These are phyloP conservation scores for Rhodeus uyekii DNA, from an alignment of 2,797 vertebrate species.

Conservation along the genomic window DNA sequence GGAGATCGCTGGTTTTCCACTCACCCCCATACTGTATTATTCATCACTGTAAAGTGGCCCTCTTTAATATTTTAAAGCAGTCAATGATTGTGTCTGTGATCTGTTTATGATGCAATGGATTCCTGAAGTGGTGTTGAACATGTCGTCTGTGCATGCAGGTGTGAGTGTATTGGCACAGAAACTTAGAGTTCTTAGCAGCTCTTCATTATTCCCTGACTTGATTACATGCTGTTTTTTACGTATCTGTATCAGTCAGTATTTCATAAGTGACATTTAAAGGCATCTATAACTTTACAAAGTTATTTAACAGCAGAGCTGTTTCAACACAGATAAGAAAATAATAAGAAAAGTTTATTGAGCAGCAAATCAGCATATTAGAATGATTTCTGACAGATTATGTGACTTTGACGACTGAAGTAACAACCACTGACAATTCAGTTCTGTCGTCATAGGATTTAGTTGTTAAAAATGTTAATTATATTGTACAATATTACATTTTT, in stretches of 20 bases:
- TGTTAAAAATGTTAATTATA: not conserved
- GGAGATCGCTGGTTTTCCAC: conserved; percentile 74
- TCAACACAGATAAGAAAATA: not conserved
- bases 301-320: not conserved
- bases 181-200: conserved; percentile 8
- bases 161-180: conserved; percentile 1
- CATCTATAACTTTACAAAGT: not conserved
- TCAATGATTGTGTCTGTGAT: conserved; percentile 74
- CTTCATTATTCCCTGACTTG: not conserved
- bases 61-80: conserved; percentile 85
- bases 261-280: not conserved
- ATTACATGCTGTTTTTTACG: not conserved
- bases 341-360: not conserved
- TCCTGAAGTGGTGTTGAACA: conserved; percentile 68
- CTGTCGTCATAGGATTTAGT: not conserved
- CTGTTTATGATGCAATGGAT: conserved; percentile 81
- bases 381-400: not conserved
- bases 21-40: conserved; percentile 82
- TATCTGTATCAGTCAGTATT: not conserved
- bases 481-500: not conserved
- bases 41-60: conserved; percentile 84
- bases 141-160: conserved; percentile 39
- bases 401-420: not conserved
- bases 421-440: not conserved
- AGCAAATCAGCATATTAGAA: not conserved